Conservation (phyloP, 1,140 invertebrate genomes). For the Muscidifurax raptorellus region DNA sequence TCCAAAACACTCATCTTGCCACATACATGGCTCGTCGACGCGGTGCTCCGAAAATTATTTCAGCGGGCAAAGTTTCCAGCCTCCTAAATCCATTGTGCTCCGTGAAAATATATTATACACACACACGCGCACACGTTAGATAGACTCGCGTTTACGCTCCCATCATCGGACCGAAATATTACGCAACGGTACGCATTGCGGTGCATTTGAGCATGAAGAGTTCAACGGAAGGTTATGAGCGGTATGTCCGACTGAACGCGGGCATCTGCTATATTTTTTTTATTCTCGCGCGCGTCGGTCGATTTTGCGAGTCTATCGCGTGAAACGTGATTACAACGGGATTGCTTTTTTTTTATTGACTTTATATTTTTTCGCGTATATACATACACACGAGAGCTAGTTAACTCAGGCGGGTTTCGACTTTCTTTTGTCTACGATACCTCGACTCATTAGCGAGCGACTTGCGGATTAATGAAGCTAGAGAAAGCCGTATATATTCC, state of each 20-base stretch:
- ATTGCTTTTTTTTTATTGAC: no score
- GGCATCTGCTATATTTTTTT: slow-evolving; percentile 17
- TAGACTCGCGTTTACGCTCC: background rate
- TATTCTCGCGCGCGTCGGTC: background rate
- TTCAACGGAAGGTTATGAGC: background rate
- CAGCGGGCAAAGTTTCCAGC: slow-evolving; percentile 14
- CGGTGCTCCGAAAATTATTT: slow-evolving; percentile 1
- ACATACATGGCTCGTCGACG: background rate
- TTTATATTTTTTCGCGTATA: no score
- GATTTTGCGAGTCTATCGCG: background rate
- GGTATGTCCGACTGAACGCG: background rate
- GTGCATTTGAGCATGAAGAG: background rate
- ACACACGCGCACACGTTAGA: no score
- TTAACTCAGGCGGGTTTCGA: no score
- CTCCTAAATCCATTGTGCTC: slow-evolving; percentile 18
- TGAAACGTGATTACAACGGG: slow-evolving; percentile 4
- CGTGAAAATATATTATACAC: background rate
- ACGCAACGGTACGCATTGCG: background rate
- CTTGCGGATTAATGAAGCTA: background rate
- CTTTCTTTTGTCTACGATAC: no score
- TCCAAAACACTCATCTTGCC: background rate
- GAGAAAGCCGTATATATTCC: no score
- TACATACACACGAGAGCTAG: no score
- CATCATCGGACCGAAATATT: background rate
- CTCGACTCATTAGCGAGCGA: no score